These are phyloP conservation scores for Nomada fabriciana DNA, from an alignment of 2,888 invertebrate species.

Conservation along the genomic window DNA sequence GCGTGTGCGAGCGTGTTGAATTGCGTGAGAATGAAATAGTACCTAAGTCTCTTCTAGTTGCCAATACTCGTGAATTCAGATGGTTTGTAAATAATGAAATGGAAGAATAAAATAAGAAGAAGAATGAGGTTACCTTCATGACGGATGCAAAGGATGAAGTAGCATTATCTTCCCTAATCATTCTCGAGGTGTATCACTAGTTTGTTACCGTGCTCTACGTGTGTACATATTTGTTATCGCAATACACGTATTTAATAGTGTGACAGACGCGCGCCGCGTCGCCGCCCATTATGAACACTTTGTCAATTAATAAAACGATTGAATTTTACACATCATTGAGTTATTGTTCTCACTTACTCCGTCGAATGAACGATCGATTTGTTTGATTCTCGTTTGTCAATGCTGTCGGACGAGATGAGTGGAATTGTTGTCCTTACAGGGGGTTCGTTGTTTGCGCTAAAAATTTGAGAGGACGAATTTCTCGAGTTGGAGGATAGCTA, in stretches of 20 bases:
- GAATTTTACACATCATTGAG: constrained; percentile 78
- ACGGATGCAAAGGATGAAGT: constrained; percentile 13
- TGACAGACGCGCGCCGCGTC: constrained; percentile 69
- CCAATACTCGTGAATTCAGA: constrained; percentile 55
- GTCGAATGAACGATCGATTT: background rate
- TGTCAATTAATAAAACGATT: constrained; percentile 84
- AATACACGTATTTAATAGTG: constrained; percentile 66
- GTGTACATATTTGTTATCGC: constrained; percentile 84
- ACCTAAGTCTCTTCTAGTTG: constrained; percentile 69
- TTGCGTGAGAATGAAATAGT: constrained; percentile 12
- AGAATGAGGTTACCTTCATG: constrained; percentile 2
- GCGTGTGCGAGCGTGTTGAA: constrained; percentile 15
- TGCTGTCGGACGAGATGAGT: too few species aligned
- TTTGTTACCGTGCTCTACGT: constrained; percentile 82
- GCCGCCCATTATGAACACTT: constrained; percentile 84
- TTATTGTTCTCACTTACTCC: constrained; percentile 55
- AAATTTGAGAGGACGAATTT: background rate
- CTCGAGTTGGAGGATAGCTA: background rate
- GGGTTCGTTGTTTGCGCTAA: background rate
- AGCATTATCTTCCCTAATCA: constrained; percentile 67
- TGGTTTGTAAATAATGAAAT: constrained; percentile 66
- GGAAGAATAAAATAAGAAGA: constrained; percentile 18
- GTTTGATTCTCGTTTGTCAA: background rate
- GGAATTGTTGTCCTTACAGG: background rate
- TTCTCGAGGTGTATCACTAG: constrained; percentile 81